phyloP scores from a whole-genome alignment of 1,140 invertebrate species.

The Euura saliciscinereae region DNA sequence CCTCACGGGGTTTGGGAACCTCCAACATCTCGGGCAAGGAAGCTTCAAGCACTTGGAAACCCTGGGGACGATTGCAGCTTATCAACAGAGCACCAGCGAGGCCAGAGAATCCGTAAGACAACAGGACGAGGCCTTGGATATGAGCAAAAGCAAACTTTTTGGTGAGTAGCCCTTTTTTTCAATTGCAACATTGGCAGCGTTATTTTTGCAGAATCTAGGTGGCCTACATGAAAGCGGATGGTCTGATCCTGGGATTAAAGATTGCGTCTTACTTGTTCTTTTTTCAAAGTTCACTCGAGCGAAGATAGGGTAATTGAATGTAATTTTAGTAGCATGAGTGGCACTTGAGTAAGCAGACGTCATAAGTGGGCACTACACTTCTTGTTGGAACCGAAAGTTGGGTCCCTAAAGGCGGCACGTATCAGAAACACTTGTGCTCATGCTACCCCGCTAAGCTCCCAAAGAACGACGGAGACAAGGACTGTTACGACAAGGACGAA shows the following conservation, averaged over 20 bases:
- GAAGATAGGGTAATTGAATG: conserved; percentile 58
- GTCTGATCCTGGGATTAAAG: no score
- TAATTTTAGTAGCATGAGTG: conserved; percentile 63
- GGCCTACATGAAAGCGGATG: no score
- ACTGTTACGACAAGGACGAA: not conserved
- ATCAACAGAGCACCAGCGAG: conserved; percentile 43
- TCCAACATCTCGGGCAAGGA: conserved; percentile 28
- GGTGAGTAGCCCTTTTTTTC: conserved; percentile 35
- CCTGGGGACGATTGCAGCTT: conserved; percentile 30
- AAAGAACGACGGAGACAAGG: not conserved
- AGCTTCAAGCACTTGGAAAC: conserved; percentile 43
- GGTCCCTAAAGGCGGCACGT: not conserved
- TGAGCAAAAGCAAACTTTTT: conserved; percentile 58
- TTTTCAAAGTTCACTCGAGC: conserved; percentile 52
- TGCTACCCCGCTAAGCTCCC: no score
- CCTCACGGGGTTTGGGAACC: conserved; percentile 40
- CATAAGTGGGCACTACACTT: conserved; percentile 49
- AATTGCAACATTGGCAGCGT: no score
- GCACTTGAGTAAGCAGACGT: conserved; percentile 57
- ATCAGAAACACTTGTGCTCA: not conserved
- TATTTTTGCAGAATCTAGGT: no score
- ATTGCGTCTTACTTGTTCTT: not conserved
- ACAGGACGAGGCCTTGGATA: conserved; percentile 56
- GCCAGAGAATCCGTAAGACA: conserved; percentile 39
- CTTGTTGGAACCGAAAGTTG: conserved; percentile 39